phyloP scores from a whole-genome alignment of 1,140 invertebrate genomes.

The Philotrypesis tridentata region DNA sequence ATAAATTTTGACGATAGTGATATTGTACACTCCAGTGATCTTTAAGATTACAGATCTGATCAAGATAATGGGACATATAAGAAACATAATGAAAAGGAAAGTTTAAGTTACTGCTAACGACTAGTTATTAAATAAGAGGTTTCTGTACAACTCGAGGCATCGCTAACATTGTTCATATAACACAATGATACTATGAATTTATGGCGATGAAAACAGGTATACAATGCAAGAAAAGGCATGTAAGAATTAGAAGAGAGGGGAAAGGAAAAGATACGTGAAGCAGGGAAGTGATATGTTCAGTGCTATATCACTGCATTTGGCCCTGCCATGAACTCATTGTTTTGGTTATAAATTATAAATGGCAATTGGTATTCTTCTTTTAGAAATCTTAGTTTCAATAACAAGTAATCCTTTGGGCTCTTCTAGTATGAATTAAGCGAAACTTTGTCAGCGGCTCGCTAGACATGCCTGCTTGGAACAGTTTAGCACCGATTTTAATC shows the following conservation, averaged over 20 bases:
- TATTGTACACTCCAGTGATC: constrained; percentile 27
- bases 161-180: constrained; percentile 34
- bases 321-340: constrained; percentile 33
- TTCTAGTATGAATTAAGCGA: constrained; percentile 45
- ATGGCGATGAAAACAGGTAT: constrained; percentile 33
- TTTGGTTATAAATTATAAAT: constrained; percentile 31
- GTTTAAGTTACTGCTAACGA: constrained; percentile 45
- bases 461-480: constrained; percentile 41
- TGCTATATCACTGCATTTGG: constrained; percentile 45
- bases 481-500: constrained; percentile 48
- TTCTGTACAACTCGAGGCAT: constrained; percentile 31
- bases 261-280: constrained; percentile 28
- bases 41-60: constrained; percentile 19
- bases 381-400: constrained; percentile 50
- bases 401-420: constrained; percentile 46
- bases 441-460: constrained; percentile 43
- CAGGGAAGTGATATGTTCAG: constrained; percentile 48
- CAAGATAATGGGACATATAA: constrained; percentile 17
- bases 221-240: constrained; percentile 19
- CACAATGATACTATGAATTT: constrained; percentile 26
- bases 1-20: constrained; percentile 35
- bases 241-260: constrained; percentile 1
- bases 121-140: constrained; percentile 44
- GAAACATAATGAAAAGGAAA: constrained; percentile 34
- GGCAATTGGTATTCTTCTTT: constrained; percentile 36